These are phyloP conservation scores for Trilocha varians DNA, from an alignment of 2,888 invertebrate genomes.

Conservation along the genomic window DNA sequence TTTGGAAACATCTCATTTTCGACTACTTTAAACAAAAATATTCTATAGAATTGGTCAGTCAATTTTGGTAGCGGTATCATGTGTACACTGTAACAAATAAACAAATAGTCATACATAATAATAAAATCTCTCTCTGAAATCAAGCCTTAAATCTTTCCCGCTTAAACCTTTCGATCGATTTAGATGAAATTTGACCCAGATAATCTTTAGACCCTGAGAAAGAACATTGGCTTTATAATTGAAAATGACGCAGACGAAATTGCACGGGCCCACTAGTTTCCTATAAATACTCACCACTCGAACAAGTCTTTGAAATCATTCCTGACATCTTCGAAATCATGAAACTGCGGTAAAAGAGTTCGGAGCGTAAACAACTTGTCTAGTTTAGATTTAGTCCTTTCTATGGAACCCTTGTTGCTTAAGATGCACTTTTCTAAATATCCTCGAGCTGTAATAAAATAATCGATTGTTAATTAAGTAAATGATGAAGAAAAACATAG, in stretches of 20 bases:
- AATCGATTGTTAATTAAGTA: not conserved
- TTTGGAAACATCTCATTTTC: slow-evolving; percentile 2
- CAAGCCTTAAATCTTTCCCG: too few relatives aligned
- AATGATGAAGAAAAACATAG: too few relatives aligned
- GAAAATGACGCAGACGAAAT: too few relatives aligned
- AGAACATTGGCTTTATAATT: too few relatives aligned
- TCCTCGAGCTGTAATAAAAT: slow-evolving; percentile 5
- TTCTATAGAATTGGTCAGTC: slow-evolving; percentile 14
- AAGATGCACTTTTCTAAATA: slow-evolving; percentile 21
- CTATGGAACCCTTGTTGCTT: slow-evolving; percentile 22
- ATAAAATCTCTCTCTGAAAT: too few relatives aligned
- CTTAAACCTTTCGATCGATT: too few relatives aligned
- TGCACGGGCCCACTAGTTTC: too few relatives aligned
- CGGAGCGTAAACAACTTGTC: slow-evolving; percentile 18
- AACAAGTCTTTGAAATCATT: slow-evolving; percentile 5
- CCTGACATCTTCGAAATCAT: not conserved
- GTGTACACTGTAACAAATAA: not conserved
- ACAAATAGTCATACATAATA: not conserved
- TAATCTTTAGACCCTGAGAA: too few relatives aligned
- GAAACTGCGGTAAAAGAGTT: slow-evolving; percentile 10
- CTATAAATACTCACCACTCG: slow-evolving; percentile 1
- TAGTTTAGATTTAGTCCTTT: slow-evolving; percentile 19
- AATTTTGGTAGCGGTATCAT: slow-evolving; percentile 9
- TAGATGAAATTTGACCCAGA: too few relatives aligned
- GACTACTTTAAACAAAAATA: slow-evolving; percentile 2